These are phyloP conservation scores for Melanargia galathea DNA, from an alignment of 2,888 invertebrate genomes.

Conservation along the genomic window DNA sequence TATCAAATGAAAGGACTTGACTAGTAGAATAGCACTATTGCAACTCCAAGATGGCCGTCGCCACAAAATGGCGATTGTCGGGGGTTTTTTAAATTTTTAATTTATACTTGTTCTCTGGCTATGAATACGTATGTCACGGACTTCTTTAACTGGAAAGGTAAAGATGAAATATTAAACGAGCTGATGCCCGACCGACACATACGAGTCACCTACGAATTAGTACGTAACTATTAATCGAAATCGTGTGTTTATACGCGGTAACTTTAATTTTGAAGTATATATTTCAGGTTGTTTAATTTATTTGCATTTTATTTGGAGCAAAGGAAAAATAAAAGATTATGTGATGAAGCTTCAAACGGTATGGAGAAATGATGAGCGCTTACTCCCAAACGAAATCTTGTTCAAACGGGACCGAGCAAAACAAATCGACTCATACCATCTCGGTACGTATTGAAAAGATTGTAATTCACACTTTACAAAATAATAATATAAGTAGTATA, in stretches of 20 bases:
- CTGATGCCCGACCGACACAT: too few relatives aligned
- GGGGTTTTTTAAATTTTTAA: too few relatives aligned
- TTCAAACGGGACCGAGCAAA: conserved; percentile 34
- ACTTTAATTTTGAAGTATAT: not conserved
- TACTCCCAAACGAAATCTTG: conserved; percentile 25
- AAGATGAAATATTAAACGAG: too few relatives aligned
- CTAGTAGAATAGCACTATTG: too few relatives aligned
- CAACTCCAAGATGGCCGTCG: too few relatives aligned
- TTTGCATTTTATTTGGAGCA: conserved; percentile 32
- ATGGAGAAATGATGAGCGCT: conserved; percentile 35
- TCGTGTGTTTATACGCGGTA: not conserved
- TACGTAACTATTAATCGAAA: not conserved
- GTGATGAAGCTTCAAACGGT: conserved; percentile 34
- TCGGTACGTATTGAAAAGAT: conserved; percentile 22
- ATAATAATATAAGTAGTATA: too few relatives aligned
- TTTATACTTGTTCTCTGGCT: too few relatives aligned
- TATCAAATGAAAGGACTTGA: too few relatives aligned
- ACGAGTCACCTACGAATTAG: too few relatives aligned
- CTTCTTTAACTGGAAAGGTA: too few relatives aligned
- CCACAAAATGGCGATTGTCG: too few relatives aligned
- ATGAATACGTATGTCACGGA: too few relatives aligned
- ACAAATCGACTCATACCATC: conserved; percentile 30
- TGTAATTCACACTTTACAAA: not conserved
- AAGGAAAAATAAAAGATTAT: conserved; percentile 35
- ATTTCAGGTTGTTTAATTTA: conserved; percentile 33